Evolutionary conservation across 2,113 vertebrate genomes (phyloP).

Genomic region (Tachycineta bicolor): DNA sequence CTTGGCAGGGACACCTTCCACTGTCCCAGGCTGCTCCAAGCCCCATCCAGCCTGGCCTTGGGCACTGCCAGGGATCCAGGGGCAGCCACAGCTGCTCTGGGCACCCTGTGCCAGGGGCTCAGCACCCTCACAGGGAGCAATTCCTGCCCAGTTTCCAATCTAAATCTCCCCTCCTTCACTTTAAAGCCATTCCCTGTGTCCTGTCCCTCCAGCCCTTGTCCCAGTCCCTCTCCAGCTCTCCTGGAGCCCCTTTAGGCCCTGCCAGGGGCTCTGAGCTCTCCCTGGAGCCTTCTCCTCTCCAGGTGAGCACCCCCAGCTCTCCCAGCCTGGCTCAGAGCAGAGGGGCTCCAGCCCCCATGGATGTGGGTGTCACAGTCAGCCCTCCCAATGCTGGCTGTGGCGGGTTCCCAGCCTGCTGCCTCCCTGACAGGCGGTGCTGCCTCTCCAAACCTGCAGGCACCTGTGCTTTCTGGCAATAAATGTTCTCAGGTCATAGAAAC

Average conservation of each 20-base stretch:
- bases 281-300: no score
- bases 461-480: not conserved
- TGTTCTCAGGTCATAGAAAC: not conserved
- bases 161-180: not conserved
- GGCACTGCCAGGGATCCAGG: not conserved
- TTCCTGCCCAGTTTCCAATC: not conserved
- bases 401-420: not conserved
- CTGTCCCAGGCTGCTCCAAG: accelerated
- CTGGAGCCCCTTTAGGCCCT: accelerated
- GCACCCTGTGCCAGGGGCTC: not conserved
- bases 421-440: not conserved
- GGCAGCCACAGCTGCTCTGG: not conserved
- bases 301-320: not conserved
- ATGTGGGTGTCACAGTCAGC: not conserved
- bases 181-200: not conserved
- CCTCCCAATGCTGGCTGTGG: not conserved
- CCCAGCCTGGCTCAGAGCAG: not conserved
- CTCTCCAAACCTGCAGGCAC: not conserved
- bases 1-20: not conserved
- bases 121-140: not conserved
- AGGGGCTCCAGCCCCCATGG: not conserved
- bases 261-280: not conserved
- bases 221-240: not conserved
- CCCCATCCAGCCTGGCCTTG: accelerated
- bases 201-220: not conserved